Evolutionary conservation across 2,113 vertebrate species (phyloP).

Genomic region (Anoura caudifer): DNA sequence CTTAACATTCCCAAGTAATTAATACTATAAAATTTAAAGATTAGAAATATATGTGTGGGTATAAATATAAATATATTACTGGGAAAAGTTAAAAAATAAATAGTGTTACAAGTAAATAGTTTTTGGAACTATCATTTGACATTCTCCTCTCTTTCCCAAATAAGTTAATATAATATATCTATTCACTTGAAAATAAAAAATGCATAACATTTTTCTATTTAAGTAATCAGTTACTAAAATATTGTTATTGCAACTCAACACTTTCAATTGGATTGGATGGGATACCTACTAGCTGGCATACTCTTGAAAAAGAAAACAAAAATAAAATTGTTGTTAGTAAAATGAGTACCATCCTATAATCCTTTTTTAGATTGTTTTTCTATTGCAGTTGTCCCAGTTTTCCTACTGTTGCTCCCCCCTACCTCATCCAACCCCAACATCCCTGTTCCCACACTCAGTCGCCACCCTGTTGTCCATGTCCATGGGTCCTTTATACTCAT

Average conservation of each 20-base stretch:
- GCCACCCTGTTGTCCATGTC: too few relatives aligned
- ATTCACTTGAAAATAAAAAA: conserved; percentile 46
- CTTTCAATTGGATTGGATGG: background rate
- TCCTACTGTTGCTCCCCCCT: too few relatives aligned
- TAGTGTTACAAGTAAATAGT: conserved; percentile 14
- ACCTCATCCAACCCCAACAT: too few relatives aligned
- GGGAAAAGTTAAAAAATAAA: conserved; percentile 29
- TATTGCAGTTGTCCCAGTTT: too few relatives aligned
- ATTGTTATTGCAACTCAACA: background rate
- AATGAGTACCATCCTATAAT: background rate
- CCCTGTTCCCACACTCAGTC: too few relatives aligned
- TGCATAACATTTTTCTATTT: background rate
- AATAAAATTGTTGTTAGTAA: background rate
- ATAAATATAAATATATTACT: conserved; percentile 11
- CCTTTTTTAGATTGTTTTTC: background rate
- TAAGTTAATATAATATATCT: conserved; percentile 35
- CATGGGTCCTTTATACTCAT: too few relatives aligned
- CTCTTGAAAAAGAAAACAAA: background rate
- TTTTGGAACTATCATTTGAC: background rate
- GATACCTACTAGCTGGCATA: background rate
- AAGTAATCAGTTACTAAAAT: conserved; percentile 7
- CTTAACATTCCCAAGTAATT: conserved; percentile 47
- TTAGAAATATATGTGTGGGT: background rate
- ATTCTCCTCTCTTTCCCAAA: background rate
- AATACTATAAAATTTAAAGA: conserved; percentile 31